phyloP scores from a whole-genome alignment of 37 sponge, comb jelly and placozoan genomes.

The Beroe forskalii region DNA sequence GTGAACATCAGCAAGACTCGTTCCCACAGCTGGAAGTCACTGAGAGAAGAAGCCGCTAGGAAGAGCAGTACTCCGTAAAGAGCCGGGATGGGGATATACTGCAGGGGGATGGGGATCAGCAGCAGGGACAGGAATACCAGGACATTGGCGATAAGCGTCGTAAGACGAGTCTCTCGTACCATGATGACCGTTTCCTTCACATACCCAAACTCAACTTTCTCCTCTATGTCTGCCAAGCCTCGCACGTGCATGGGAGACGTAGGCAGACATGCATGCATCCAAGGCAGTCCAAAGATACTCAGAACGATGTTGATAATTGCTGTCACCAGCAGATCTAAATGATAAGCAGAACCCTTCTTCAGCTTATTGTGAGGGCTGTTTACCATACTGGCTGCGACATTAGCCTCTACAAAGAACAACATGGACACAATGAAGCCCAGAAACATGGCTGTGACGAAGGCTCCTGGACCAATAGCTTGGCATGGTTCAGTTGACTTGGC shows the following conservation, averaged over 20 bases:
- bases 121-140: conserved; percentile 23
- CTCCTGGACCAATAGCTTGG: background rate
- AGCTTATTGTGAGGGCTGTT: conserved; percentile 45
- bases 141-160: conserved; percentile 6
- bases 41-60: conserved; percentile 12
- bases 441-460: background rate
- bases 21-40: conserved; percentile 29
- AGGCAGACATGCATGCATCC: conserved; percentile 48
- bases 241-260: conserved; percentile 56
- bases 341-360: conserved; percentile 31
- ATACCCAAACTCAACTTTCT: conserved; percentile 34
- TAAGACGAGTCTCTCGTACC: background rate
- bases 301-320: conserved; percentile 39
- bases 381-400: conserved; percentile 43
- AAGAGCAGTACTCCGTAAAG: conserved; percentile 54
- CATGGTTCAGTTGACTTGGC: background rate
- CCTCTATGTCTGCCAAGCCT: conserved; percentile 8
- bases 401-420: conserved; percentile 54
- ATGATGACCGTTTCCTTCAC: background rate
- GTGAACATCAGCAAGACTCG: conserved; percentile 9
- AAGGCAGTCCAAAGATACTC: conserved; percentile 22
- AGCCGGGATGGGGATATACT: conserved; percentile 15
- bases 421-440: conserved; percentile 26
- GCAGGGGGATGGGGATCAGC: conserved; percentile 1
- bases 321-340: background rate